Evolutionary conservation across 1,140 invertebrate species (phyloP).

Genomic region (Bradynema listronoti): DNA sequence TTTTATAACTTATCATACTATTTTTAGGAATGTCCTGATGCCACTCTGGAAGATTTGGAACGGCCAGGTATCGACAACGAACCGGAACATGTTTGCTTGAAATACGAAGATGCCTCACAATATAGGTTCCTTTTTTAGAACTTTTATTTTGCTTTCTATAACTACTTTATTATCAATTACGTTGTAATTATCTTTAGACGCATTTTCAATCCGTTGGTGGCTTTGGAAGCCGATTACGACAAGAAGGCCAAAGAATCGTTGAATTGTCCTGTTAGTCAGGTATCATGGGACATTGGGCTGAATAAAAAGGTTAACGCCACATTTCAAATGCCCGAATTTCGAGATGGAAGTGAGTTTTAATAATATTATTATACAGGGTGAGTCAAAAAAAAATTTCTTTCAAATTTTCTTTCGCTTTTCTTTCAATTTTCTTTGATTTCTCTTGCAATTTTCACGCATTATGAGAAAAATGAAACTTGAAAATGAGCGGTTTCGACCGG

Average conservation of each 20-base stretch:
- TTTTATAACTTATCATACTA: too few relatives aligned
- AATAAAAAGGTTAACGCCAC: slow-evolving; percentile 97
- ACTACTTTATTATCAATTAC: slow-evolving; percentile 4
- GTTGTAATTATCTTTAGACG: too few relatives aligned
- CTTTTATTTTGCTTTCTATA: slow-evolving; percentile 3
- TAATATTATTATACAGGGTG: not conserved
- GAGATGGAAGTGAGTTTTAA: slow-evolving; percentile 66
- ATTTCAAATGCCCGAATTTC: slow-evolving; percentile 92
- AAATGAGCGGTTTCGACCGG: too few relatives aligned
- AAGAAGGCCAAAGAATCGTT: slow-evolving; percentile 94
- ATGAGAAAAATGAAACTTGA: too few relatives aligned
- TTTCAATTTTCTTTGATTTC: too few relatives aligned
- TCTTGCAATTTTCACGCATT: too few relatives aligned
- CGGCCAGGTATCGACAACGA: slow-evolving; percentile 70
- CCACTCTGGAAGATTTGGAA: slow-evolving; percentile 92
- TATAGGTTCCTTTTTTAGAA: slow-evolving; percentile 24
- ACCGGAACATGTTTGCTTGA: slow-evolving; percentile 75
- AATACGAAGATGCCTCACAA: slow-evolving; percentile 95
- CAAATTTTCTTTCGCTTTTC: too few relatives aligned
- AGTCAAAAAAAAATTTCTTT: not conserved
- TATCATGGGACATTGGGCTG: slow-evolving; percentile 92
- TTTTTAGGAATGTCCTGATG: slow-evolving; percentile 65
- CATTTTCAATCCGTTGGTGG: slow-evolving; percentile 92
- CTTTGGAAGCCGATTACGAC: slow-evolving; percentile 96
- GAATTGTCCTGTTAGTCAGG: slow-evolving; percentile 95